phyloP scores from a whole-genome alignment of 2,797 vertebrate species.

The Melanotaenia maccullochi region DNA sequence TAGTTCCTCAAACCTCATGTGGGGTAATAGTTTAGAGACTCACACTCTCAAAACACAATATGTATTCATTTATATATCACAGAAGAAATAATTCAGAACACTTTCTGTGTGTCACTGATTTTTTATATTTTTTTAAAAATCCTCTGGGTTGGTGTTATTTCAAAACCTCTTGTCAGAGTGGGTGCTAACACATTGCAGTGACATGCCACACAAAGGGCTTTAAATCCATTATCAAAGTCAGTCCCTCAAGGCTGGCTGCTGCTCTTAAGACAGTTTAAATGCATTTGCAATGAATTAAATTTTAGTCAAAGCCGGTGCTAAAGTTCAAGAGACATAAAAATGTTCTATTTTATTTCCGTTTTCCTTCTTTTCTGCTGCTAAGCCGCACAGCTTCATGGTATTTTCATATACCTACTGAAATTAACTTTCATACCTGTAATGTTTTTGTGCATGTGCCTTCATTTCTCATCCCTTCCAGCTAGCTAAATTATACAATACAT shows the following conservation, averaged over 20 bases:
- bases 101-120: constrained; percentile 36
- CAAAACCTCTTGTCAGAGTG: constrained; percentile 64
- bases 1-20: too few species aligned
- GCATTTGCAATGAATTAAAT: constrained; percentile 60
- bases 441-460: neutral
- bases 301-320: constrained; percentile 26
- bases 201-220: constrained; percentile 49
- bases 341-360: constrained; percentile 21
- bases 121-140: constrained; percentile 29
- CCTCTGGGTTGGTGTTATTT: constrained; percentile 56
- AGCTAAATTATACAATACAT: neutral
- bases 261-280: constrained; percentile 62
- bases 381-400: constrained; percentile 35
- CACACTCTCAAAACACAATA: neutral
- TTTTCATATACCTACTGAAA: constrained; percentile 34
- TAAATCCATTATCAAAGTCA: constrained; percentile 67
- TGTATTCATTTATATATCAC: neutral
- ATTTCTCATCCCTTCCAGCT: neutral
- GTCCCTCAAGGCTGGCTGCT: constrained; percentile 59
- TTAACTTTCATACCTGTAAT: constrained; percentile 22
- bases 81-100: constrained; percentile 24
- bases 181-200: constrained; percentile 54
- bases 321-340: constrained; percentile 39
- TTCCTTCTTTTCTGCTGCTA: constrained; percentile 27
- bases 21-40: too few species aligned